A percentile compares a stretch with the other conserved stretches of the same genome.
These are phyloP conservation scores for Chloroceryle amazona DNA, from an alignment of 2,797 vertebrate species.

Conservation along the genomic window DNA sequence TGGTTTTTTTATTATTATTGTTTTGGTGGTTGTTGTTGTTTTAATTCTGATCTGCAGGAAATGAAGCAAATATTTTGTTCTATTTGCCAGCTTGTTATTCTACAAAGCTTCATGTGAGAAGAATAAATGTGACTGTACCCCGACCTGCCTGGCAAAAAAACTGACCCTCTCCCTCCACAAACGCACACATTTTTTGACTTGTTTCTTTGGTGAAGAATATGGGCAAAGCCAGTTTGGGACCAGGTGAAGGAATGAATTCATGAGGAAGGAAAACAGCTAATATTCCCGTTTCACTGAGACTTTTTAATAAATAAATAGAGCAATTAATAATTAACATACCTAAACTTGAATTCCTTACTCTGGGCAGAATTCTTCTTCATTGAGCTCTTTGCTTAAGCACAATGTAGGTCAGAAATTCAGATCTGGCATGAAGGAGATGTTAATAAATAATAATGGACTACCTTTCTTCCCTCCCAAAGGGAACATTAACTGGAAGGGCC, in stretches of 20 bases:
- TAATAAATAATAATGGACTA: slow-evolving; percentile 1
- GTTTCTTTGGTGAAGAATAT: not conserved
- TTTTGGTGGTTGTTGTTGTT: too few species aligned
- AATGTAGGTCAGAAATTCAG: slow-evolving; percentile 59
- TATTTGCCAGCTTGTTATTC: slow-evolving; percentile 8
- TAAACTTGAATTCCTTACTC: slow-evolving; percentile 40
- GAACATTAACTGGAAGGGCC: not conserved
- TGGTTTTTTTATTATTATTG: too few species aligned
- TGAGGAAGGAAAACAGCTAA: slow-evolving; percentile 24
- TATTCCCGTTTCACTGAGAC: slow-evolving; percentile 23
- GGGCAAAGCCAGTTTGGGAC: not conserved
- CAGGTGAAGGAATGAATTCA: not conserved
- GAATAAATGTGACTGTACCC: not conserved
- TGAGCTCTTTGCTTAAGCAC: not conserved
- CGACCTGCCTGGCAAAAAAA: not conserved
- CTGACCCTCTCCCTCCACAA: not conserved
- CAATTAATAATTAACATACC: slow-evolving; percentile 56
- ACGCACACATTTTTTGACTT: not conserved
- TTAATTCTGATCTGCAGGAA: not conserved
- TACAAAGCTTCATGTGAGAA: not conserved
- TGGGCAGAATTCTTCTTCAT: slow-evolving; percentile 15
- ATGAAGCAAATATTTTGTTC: slow-evolving; percentile 28
- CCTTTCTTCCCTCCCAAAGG: not conserved
- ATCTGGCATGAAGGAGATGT: not conserved
- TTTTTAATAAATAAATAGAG: slow-evolving; percentile 67